Conservation (phyloP, 1,140 invertebrate species). For the Hypsibius dujardini region DNA sequence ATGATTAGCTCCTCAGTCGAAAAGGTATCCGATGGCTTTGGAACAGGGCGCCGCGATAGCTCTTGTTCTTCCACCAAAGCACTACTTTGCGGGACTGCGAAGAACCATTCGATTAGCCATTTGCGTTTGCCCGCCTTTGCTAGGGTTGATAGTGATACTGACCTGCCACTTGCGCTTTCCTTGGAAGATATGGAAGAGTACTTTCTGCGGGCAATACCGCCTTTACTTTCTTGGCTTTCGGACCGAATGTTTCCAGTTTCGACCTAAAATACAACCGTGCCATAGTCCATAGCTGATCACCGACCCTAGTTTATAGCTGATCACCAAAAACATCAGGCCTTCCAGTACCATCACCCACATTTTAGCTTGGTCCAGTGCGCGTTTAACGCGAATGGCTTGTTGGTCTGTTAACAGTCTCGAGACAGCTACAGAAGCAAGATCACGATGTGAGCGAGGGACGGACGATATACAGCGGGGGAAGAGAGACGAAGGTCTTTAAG, state of each 20-base stretch:
- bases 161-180: no score
- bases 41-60: neutral
- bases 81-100: no score
- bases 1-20: conserved; percentile 70
- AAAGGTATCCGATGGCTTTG: neutral
- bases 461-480: no score
- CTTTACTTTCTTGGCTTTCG: neutral
- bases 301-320: neutral
- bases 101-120: no score
- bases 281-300: conserved; percentile 7
- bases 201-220: no score
- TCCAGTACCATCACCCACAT: neutral
- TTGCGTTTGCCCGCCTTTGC: no score
- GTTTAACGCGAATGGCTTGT: neutral
- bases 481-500: no score
- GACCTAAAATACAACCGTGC: neutral
- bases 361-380: conserved; percentile 12
- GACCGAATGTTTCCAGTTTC: neutral
- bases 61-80: no score
- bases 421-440: neutral
- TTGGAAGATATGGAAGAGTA: no score
- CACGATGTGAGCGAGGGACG: no score
- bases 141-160: no score
- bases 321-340: neutral
- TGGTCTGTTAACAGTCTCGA: neutral